phyloP scores from a whole-genome alignment of 2,888 invertebrate species.

The Ochropleura leucogaster region DNA sequence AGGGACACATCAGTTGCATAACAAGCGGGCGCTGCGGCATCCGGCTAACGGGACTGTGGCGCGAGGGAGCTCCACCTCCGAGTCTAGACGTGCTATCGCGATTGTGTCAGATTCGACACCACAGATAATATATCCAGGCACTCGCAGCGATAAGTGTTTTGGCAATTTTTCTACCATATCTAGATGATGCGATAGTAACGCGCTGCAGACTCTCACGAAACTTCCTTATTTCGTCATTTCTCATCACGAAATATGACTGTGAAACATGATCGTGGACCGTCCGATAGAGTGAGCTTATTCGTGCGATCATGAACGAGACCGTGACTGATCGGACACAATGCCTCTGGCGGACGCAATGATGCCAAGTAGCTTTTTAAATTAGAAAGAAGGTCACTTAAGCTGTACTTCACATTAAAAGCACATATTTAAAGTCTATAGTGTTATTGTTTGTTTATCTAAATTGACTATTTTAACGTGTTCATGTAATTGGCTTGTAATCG shows the following conservation, averaged over 20 bases:
- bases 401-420: constrained; percentile 41
- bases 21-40: constrained; percentile 82
- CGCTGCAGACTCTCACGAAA: constrained; percentile 75
- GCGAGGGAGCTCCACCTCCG: constrained; percentile 72
- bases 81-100: constrained; percentile 73
- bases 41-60: constrained; percentile 85
- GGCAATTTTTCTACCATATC: constrained; percentile 69
- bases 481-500: constrained; percentile 77
- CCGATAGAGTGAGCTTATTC: constrained; percentile 68
- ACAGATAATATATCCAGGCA: constrained; percentile 75
- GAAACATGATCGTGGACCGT: constrained; percentile 66
- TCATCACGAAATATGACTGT: constrained; percentile 79
- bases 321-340: constrained; percentile 83
- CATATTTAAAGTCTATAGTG: constrained; percentile 24
- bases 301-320: constrained; percentile 82
- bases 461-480: constrained; percentile 53
- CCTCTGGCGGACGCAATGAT: constrained; percentile 75
- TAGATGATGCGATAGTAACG: constrained; percentile 64
- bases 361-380: constrained; percentile 71
- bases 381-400: constrained; percentile 70
- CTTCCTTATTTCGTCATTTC: constrained; percentile 79
- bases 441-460: constrained; percentile 39
- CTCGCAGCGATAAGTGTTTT: constrained; percentile 57
- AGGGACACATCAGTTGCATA: constrained; percentile 86
- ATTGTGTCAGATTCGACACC: constrained; percentile 69